Evolutionary conservation across 2,888 invertebrate genomes (phyloP), one percentile per base, ranked within the genome.

Genomic region (Drosophila anomelani): DNA sequence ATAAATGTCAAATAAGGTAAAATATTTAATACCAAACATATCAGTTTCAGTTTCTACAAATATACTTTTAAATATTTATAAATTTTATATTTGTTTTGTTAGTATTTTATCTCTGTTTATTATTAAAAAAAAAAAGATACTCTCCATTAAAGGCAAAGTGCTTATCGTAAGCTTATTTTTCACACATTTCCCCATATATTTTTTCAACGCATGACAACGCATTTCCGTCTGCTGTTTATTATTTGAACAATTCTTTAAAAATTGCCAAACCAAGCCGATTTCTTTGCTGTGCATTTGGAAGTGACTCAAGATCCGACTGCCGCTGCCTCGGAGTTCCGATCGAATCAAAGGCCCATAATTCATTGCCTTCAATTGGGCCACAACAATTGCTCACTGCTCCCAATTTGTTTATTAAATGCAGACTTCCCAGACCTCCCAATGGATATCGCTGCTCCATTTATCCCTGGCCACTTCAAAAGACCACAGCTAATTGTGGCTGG

Each of bases 391-490:
- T 32, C 26, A 55, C 39, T 80, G 78, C 70, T 29, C 72, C 59
- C 75, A 80, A 85, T 85, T 83, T 83, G 86, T 84, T 81, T 83
- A 84, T 83, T 78, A 68, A 78, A 83, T 51, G 59, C 77, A 79
- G 74, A 56, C 53, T 39, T 54, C 29, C 29, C 29, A 29, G 29
- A 29, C 29, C 9, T 23, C 51, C 51, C 51, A 20, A 53, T 36
- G 51, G 34, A 36, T 36, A 73, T 71, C 75, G 56, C 29, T 69
- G 85, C 79, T 66, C 71, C 70, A 85, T 80, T 82, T 73, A 67
- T 44, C 69, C 54, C n/a, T 36, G 34, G 10, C 64, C 63, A 77
- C 83, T 73, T 72, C 70, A 78, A 74, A 75, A 57, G 53, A 10
- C 55, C 61, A 32, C 67, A 39, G 68, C 46, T 80, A 80, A 74